Evolutionary conservation across 2,797 vertebrate genomes (phyloP).

Genomic region (Paramormyrops hopkinsi): DNA sequence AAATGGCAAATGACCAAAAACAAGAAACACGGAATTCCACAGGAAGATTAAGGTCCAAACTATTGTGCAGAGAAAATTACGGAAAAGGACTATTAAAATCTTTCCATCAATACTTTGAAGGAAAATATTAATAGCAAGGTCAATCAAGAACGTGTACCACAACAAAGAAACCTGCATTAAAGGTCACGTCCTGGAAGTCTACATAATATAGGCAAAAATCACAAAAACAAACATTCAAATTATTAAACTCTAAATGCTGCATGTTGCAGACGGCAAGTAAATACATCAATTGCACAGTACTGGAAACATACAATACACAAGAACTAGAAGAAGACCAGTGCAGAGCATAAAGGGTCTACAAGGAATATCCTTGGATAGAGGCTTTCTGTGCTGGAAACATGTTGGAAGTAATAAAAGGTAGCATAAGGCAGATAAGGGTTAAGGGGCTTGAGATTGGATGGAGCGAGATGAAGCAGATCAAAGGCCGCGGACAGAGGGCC

Average conservation of each 20-base stretch:
- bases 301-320: not conserved
- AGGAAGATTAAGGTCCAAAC: not conserved
- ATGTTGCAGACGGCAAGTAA: constrained; percentile 31
- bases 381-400: constrained; percentile 28
- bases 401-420: constrained; percentile 37
- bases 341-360: constrained; percentile 15
- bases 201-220: constrained; percentile 14
- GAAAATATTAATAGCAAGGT: constrained; percentile 39
- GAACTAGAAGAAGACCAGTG: constrained; percentile 1
- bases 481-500: constrained; percentile 21
- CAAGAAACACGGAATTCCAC: not conserved
- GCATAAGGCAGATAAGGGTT: constrained; percentile 31
- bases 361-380: constrained; percentile 23
- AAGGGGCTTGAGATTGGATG: constrained; percentile 33
- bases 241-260: constrained; percentile 51
- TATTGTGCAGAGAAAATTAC: not conserved
- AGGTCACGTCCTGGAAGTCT: constrained; percentile 54
- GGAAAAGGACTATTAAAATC: not conserved
- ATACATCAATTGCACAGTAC: not conserved
- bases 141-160: not conserved
- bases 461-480: constrained; percentile 39
- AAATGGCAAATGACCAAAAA: not conserved
- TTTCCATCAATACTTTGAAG: constrained; percentile 50
- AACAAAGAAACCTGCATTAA: constrained; percentile 56
- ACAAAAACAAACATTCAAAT: constrained; percentile 46